phyloP scores from a whole-genome alignment of 2,113 vertebrate species.

The Anguilla rostrata region DNA sequence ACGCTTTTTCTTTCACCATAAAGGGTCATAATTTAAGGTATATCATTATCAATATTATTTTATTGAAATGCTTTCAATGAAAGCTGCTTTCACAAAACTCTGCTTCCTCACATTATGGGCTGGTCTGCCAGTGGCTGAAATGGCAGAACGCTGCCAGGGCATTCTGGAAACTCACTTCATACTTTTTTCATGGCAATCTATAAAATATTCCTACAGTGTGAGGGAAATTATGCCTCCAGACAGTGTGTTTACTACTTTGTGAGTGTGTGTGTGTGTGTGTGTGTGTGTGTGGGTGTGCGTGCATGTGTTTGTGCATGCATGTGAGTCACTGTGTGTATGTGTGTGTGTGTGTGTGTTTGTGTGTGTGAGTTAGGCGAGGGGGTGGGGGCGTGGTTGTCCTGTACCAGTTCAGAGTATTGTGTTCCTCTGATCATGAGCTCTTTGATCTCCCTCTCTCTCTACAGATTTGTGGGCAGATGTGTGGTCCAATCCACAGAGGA shows the following conservation, averaged over 20 bases:
- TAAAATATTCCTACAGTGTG: not conserved
- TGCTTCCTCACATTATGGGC: conserved; percentile 16
- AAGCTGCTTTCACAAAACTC: conserved; percentile 60
- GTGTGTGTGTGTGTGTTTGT: conserved; percentile 25
- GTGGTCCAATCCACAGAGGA: not conserved
- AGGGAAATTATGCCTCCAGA: not conserved
- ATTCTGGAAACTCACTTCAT: not conserved
- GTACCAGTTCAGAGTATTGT: not conserved
- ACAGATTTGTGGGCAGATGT: conserved; percentile 16
- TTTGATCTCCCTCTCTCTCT: conserved; percentile 11
- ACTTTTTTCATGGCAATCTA: not conserved
- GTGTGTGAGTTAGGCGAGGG: not conserved
- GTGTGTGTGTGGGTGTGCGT: not conserved
- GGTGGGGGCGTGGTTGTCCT: conserved; percentile 25
- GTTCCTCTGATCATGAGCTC: not conserved
- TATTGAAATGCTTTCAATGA: conserved; percentile 21
- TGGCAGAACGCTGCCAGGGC: not conserved
- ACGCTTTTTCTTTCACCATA: not conserved
- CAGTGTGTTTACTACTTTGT: not conserved
- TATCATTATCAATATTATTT: not conserved
- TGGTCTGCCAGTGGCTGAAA: conserved; percentile 10
- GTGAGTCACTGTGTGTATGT: conserved; percentile 17
- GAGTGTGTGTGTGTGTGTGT: not conserved
- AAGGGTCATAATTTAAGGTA: not conserved
- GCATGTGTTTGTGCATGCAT: not conserved